These are phyloP conservation scores for Sinodicranocentrus sp. DNA, from an alignment of 2,888 invertebrate species.

Conservation along the genomic window DNA sequence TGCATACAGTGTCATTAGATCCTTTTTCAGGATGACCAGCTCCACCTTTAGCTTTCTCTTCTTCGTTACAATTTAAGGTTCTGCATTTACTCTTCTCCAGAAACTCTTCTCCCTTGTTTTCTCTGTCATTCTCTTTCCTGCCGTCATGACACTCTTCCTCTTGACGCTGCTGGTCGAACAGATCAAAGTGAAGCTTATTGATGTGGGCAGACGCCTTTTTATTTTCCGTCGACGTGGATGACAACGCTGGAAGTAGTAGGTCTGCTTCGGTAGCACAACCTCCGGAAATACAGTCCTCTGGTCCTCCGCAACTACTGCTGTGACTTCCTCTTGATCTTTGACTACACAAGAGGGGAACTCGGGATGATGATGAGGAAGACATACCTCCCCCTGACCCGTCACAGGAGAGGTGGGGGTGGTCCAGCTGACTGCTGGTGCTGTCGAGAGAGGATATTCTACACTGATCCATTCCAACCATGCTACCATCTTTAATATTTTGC, in stretches of 20 bases:
- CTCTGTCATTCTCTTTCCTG: neutral
- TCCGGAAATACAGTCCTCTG: constrained; percentile 15
- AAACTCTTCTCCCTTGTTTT: neutral
- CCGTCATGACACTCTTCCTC: constrained; percentile 14
- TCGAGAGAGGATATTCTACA: constrained; percentile 61
- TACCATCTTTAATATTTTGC: constrained; percentile 63
- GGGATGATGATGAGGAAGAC: constrained; percentile 19
- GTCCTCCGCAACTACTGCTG: constrained; percentile 39
- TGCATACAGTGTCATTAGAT: constrained; percentile 56
- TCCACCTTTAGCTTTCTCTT: neutral
- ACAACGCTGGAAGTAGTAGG: constrained; percentile 32
- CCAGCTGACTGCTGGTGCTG: constrained; percentile 47
- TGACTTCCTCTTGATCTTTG: constrained; percentile 52
- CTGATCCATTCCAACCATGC: constrained; percentile 70
- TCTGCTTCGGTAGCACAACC: constrained; percentile 37
- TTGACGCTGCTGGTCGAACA: constrained; percentile 40
- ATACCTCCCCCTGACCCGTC: constrained; percentile 26
- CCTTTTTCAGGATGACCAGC: neutral
- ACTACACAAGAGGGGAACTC: constrained; percentile 17
- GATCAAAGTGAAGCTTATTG: constrained; percentile 55
- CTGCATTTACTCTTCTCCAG: neutral
- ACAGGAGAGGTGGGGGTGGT: neutral
- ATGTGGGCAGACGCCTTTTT: constrained; percentile 27
- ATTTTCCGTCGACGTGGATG: constrained; percentile 1
- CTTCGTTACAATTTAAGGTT: neutral